Percentiles rank a stretch among this genome's conserved stretches.
phyloP scores from a whole-genome alignment of 2,888 invertebrate species.

The Malachius bipustulatus region DNA sequence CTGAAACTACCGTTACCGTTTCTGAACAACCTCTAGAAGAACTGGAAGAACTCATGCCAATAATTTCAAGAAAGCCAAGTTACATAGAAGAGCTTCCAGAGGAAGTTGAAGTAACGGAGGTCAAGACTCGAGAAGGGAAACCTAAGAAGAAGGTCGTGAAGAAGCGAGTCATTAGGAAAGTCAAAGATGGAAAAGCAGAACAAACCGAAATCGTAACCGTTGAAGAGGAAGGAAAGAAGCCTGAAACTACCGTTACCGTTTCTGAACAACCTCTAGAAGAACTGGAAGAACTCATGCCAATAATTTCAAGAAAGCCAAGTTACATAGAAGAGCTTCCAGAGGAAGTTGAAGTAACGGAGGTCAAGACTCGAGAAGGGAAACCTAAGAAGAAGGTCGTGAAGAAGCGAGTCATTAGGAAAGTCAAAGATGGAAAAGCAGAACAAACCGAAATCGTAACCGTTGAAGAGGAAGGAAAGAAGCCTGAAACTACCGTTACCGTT shows the following conservation, averaged over 20 bases:
- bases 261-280: background rate
- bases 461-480: slow-evolving; percentile 37
- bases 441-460: slow-evolving; percentile 37
- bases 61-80: slow-evolving; percentile 10
- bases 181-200: slow-evolving; percentile 23
- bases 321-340: slow-evolving; percentile 22
- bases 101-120: slow-evolving; percentile 25
- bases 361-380: slow-evolving; percentile 20
- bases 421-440: slow-evolving; percentile 27
- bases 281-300: slow-evolving; percentile 14
- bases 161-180: slow-evolving; percentile 4
- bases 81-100: slow-evolving; percentile 22
- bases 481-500: slow-evolving; percentile 25
- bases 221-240: slow-evolving; percentile 20
- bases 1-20: slow-evolving; percentile 12
- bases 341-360: slow-evolving; percentile 31
- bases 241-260: slow-evolving; percentile 14
- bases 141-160: slow-evolving; percentile 19
- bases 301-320: slow-evolving; percentile 15
- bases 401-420: slow-evolving; percentile 31
- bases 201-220: slow-evolving; percentile 33
- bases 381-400: slow-evolving; percentile 25
- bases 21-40: slow-evolving; percentile 5
- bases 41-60: slow-evolving; percentile 7
- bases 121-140: slow-evolving; percentile 25